phyloP scores from a whole-genome alignment of 2,797 vertebrate species.

The Lepilemur septentrionalis region DNA sequence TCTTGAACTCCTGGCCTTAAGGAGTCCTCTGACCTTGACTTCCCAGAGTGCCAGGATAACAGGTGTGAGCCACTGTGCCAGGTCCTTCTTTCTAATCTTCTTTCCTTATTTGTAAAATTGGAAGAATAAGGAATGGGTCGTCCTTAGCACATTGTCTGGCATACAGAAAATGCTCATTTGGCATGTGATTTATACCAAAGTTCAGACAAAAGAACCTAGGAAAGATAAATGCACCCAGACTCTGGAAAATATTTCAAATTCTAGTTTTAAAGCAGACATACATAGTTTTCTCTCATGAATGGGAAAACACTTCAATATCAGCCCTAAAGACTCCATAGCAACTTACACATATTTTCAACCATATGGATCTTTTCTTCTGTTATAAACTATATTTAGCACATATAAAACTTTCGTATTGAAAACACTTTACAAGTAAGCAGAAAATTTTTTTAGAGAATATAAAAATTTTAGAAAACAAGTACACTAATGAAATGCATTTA shows the following conservation, averaged over 20 bases:
- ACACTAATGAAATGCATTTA: slow-evolving; percentile 16
- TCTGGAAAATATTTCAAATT: slow-evolving; percentile 19
- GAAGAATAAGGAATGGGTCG: background rate
- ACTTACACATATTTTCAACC: slow-evolving; percentile 55
- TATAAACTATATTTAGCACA: slow-evolving; percentile 61
- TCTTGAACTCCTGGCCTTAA: background rate
- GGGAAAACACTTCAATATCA: slow-evolving; percentile 39
- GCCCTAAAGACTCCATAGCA: slow-evolving; percentile 16
- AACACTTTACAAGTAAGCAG: slow-evolving; percentile 31
- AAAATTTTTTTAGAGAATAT: background rate
- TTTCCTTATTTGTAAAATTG: slow-evolving; percentile 25
- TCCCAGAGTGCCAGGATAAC: background rate
- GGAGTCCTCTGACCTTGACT: background rate
- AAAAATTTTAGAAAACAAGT: slow-evolving; percentile 55
- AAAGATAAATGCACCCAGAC: background rate
- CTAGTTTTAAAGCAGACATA: slow-evolving; percentile 30
- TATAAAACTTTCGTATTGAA: slow-evolving; percentile 51
- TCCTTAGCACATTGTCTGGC: background rate
- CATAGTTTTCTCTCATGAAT: background rate
- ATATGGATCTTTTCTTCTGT: slow-evolving; percentile 36
- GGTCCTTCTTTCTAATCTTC: background rate
- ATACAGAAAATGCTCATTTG: background rate
- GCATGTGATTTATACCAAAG: background rate
- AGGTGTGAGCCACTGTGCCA: background rate
- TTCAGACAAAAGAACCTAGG: slow-evolving; percentile 10